Percentiles rank a stretch among this genome's conserved stretches.
Conservation (phyloP, 2,113 vertebrate species). For the Panurus biarmicus region DNA sequence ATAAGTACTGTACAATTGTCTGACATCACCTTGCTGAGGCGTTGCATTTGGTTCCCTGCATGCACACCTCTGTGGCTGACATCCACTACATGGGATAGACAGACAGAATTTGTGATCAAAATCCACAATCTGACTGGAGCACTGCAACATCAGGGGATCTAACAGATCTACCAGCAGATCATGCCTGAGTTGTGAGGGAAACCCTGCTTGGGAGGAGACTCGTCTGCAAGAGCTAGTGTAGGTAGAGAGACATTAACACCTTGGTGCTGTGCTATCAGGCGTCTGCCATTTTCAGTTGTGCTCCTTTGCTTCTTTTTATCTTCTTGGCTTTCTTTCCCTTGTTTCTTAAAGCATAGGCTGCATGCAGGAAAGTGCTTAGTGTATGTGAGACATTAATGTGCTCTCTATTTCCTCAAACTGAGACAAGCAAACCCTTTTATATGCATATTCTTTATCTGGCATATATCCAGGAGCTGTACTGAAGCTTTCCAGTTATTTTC, state of each 20-base stretch:
- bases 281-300: neutral
- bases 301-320: neutral
- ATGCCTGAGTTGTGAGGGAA: neutral
- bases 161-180: neutral
- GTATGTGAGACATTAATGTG: neutral
- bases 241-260: neutral
- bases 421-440: neutral
- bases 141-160: neutral
- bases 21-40: neutral
- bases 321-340: neutral
- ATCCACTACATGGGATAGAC: neutral
- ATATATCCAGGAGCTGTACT: neutral
- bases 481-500: neutral
- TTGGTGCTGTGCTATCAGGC: neutral
- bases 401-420: neutral
- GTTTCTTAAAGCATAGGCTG: neutral
- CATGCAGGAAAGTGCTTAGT: neutral
- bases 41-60: neutral
- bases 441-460: neutral
- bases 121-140: neutral
- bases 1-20: neutral
- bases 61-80: neutral
- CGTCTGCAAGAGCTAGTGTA: neutral
- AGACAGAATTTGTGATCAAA: neutral
- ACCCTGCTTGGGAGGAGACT: neutral